These are phyloP conservation scores for Cololabis saira DNA, from an alignment of 2,113 vertebrate genomes.

Conservation along the genomic window DNA sequence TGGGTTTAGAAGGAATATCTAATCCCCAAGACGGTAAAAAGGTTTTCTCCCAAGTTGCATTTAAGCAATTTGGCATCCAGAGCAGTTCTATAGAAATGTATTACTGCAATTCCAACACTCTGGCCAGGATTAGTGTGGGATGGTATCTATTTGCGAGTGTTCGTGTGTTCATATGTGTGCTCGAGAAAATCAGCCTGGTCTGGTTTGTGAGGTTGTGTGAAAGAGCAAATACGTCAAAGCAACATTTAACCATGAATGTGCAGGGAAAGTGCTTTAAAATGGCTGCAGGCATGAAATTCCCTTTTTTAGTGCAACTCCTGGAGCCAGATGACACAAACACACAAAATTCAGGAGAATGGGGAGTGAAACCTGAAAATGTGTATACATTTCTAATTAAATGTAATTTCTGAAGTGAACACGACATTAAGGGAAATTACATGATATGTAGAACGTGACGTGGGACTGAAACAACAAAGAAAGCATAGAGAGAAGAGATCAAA, in stretches of 20 bases:
- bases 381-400: slow-evolving; percentile 17
- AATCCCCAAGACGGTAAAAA: slow-evolving; percentile 77
- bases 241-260: slow-evolving; percentile 57
- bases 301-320: slow-evolving; percentile 32
- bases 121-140: slow-evolving; percentile 71
- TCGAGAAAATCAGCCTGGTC: slow-evolving; percentile 42
- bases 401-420: background rate
- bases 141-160: slow-evolving; percentile 48
- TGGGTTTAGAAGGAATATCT: slow-evolving; percentile 77
- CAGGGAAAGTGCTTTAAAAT: slow-evolving; percentile 53
- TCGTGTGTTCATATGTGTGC: slow-evolving; percentile 45
- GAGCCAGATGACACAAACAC: slow-evolving; percentile 30
- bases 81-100: slow-evolving; percentile 79
- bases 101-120: slow-evolving; percentile 69
- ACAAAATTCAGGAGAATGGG: slow-evolving; percentile 1
- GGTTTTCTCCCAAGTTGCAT: slow-evolving; percentile 78
- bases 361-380: slow-evolving; percentile 12
- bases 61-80: slow-evolving; percentile 78
- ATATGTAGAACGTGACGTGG: background rate
- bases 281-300: slow-evolving; percentile 55
- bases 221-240: slow-evolving; percentile 72
- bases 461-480: background rate
- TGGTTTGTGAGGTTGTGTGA: slow-evolving; percentile 53
- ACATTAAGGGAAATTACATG: background rate
- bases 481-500: background rate